These are phyloP conservation scores for Eulacestoma nigropectus DNA, from an alignment of 2,113 vertebrate species.

Conservation along the genomic window DNA sequence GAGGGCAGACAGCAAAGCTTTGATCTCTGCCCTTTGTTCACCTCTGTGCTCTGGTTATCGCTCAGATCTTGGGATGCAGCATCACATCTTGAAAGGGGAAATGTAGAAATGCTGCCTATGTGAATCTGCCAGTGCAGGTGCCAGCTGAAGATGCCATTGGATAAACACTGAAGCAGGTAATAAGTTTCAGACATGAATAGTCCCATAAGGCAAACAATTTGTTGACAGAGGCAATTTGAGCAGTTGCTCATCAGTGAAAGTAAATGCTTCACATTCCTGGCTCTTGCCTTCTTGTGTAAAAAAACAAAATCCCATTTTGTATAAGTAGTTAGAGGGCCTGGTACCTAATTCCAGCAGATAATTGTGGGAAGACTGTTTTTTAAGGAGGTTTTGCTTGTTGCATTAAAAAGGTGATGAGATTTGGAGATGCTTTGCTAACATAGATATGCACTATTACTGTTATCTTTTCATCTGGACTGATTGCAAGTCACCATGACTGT, in stretches of 20 bases:
- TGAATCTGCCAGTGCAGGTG: neutral
- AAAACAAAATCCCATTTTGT: neutral
- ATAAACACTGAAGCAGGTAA: neutral
- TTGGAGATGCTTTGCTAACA: neutral
- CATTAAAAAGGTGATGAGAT: neutral
- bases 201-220: neutral
- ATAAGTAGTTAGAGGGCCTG: neutral
- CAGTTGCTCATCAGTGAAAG: neutral
- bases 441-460: neutral
- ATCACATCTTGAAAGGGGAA: neutral
- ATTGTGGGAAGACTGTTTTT: neutral
- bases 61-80: neutral
- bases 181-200: neutral
- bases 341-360: neutral
- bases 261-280: neutral
- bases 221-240: neutral
- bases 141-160: neutral
- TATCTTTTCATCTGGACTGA: neutral
- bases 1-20: neutral
- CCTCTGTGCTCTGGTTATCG: rapidly evolving
- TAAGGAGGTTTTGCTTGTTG: neutral
- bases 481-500: neutral
- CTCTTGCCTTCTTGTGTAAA: neutral
- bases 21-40: neutral
- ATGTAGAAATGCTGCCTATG: rapidly evolving